These are phyloP conservation scores for Montipora capricornis DNA, from an alignment of 64 coral and sea anemone species.

Conservation along the genomic window DNA sequence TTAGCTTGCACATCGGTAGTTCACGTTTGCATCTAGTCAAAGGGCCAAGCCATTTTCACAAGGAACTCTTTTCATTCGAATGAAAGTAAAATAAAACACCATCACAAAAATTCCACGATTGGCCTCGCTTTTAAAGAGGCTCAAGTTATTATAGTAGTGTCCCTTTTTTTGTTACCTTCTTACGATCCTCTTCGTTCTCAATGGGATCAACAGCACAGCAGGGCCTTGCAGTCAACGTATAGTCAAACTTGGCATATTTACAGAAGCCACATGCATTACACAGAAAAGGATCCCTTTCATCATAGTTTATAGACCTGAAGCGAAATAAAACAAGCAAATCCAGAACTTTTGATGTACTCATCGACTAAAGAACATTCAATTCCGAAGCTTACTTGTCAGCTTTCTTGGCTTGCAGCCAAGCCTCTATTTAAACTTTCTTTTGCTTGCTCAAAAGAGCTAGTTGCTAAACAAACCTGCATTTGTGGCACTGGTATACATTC, in stretches of 20 bases:
- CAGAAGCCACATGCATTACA: constrained; percentile 99
- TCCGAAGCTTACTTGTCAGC: too few relatives aligned
- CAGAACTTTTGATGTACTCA: neutral
- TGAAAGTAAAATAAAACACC: too few relatives aligned
- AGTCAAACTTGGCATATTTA: constrained; percentile 99
- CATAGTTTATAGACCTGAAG: constrained; percentile 97
- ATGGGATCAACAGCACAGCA: constrained; percentile 99
- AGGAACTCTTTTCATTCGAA: too few relatives aligned
- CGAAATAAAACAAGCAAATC: neutral
- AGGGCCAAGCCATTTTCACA: neutral
- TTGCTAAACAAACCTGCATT: constrained; percentile 84
- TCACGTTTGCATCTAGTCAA: neutral
- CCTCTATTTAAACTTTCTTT: too few relatives aligned
- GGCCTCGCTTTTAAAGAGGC: too few relatives aligned
- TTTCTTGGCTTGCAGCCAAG: too few relatives aligned
- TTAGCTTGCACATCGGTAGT: too few relatives aligned
- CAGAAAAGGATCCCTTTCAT: constrained; percentile 96
- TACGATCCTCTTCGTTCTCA: constrained; percentile 98
- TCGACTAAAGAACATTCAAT: neutral
- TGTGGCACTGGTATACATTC: constrained; percentile 99
- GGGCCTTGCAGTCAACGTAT: constrained; percentile 91
- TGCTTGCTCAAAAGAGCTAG: neutral
- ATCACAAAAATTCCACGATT: too few relatives aligned
- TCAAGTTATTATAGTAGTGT: neutral
- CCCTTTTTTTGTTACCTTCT: constrained; percentile 67